Evolutionary conservation across 2,888 invertebrate species (phyloP).

Genomic region (Hipparchia sbordonii): DNA sequence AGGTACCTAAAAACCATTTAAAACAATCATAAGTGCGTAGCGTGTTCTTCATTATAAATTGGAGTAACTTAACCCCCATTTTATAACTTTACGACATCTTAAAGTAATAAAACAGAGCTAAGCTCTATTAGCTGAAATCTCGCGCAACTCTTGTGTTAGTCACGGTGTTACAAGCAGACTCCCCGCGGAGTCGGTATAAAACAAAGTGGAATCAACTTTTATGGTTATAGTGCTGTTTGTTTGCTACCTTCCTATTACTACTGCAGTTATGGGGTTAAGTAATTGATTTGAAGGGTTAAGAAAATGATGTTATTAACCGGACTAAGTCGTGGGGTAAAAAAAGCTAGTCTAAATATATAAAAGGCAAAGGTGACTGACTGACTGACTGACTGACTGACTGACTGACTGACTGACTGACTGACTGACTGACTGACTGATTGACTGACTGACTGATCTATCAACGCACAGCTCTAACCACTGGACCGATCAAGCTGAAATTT

Average conservation of each 20-base stretch:
- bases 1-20: too few relatives aligned
- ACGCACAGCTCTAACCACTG: too few relatives aligned
- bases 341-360: too few relatives aligned
- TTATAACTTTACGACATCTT: background rate
- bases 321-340: too few relatives aligned
- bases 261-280: background rate
- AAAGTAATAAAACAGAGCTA: background rate
- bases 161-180: background rate
- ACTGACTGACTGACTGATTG: too few relatives aligned
- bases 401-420: too few relatives aligned
- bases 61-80: background rate
- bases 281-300: too few relatives aligned
- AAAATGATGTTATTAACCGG: too few relatives aligned
- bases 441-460: too few relatives aligned
- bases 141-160: background rate
- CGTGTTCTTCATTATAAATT: background rate
- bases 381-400: too few relatives aligned
- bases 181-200: constrained; percentile 28
- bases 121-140: background rate
- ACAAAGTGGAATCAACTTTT: constrained; percentile 32
- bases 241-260: background rate
- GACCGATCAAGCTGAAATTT: too few relatives aligned
- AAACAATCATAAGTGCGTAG: background rate
- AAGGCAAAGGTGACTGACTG: too few relatives aligned
- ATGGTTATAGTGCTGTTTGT: constrained; percentile 11